A percentile compares a stretch with the other conserved stretches of the same genome.
These are phyloP conservation scores for Caenorhabditis zanzibari DNA, from an alignment of 2,888 invertebrate species.

Conservation along the genomic window DNA sequence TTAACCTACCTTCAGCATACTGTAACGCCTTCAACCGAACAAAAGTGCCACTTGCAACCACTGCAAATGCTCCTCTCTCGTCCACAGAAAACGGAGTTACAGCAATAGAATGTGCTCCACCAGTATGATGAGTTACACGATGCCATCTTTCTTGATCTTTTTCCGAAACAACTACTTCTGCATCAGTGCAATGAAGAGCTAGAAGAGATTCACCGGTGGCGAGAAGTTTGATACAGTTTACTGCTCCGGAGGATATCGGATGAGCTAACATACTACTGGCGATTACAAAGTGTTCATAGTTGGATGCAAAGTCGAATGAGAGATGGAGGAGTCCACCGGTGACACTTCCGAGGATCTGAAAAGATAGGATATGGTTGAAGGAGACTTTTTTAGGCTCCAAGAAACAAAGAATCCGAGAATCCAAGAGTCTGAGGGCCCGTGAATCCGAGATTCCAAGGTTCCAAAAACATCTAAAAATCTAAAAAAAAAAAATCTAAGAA, in stretches of 20 bases:
- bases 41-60: constrained; percentile 66
- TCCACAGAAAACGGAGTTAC: constrained; percentile 67
- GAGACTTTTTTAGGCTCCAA: too few species aligned
- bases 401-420: too few species aligned
- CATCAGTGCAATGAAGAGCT: constrained; percentile 64
- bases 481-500: too few species aligned
- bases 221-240: constrained; percentile 65
- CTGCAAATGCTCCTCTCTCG: constrained; percentile 68
- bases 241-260: constrained; percentile 67
- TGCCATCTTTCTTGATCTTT: constrained; percentile 73
- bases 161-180: constrained; percentile 72
- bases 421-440: too few species aligned
- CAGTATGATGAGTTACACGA: constrained; percentile 70
- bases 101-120: constrained; percentile 69
- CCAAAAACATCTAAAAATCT: too few species aligned
- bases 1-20: constrained; percentile 67
- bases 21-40: constrained; percentile 70
- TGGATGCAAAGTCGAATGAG: constrained; percentile 66
- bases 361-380: too few species aligned
- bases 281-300: constrained; percentile 66
- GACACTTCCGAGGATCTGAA: constrained; percentile 69
- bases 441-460: too few species aligned
- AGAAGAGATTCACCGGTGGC: constrained; percentile 67
- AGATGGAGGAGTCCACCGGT: constrained; percentile 72
- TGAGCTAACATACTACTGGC: constrained; percentile 68